Base-by-base conservation (phyloP, 2,113 vertebrate genomes). In the Gracilinanus agilis region DNA sequence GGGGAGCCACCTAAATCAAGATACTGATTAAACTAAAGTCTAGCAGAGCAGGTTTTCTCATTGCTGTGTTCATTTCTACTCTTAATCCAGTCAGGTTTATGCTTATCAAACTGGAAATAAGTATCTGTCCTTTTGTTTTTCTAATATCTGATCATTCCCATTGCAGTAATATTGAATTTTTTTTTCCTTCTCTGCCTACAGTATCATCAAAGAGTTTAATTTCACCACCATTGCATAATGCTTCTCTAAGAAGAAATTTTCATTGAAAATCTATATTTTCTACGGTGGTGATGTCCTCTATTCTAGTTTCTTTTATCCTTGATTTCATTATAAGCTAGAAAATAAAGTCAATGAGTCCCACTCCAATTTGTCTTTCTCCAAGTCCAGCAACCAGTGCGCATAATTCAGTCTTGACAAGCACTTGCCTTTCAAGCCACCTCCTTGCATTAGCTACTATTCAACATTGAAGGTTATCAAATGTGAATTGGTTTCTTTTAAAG, bases 361-460 rank as follows among this genome's bases (percentile, higher is more conserved):
- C 67, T 90, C 19, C 91, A 10, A 27, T 56, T 88, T 53, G 2
- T 95, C 89, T 93, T 75, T 88, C 11, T 90, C 8, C 40, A 75
- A 94, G 27, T 53, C 40, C 61, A 95, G 24, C 58, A 94, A 34
- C 10, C 27, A 96, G 11, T n/a, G 88, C 90, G 75, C 40, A 89
- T 2, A 97, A 44, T 5, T 34, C 10, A 95, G 44, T 6, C 54
- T 92, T 94, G 89, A 97, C 89, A 96, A 96, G 27, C n/a, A 5
- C 90, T 61, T 97, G 94, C 95, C 92, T 58, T 97, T 95, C 95
- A 53, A 75, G 75, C 95, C 92, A 9, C 92, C 1, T 2, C 88
- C 27, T 96, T 97, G 67, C 34, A 83, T 98, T 93, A 97, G 24
- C 89, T 93, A 95, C 56, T n/a, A 27, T 95, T 97, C 98, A 95